Percentiles rank a stretch among this genome's conserved stretches.
Conservation (phyloP, 1,140 invertebrate genomes). For the Drosophila punjabiensis region DNA sequence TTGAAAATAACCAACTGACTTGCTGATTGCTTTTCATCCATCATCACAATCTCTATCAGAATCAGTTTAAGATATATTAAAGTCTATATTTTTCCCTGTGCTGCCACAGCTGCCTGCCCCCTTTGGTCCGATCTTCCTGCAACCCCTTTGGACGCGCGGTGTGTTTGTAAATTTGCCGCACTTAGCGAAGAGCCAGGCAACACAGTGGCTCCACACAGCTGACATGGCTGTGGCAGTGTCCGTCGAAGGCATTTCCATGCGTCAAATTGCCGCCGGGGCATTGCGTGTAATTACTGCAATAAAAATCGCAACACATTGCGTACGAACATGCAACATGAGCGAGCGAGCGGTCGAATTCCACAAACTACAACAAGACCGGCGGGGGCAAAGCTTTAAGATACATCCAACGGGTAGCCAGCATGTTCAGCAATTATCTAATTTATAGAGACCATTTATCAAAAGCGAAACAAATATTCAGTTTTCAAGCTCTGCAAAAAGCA, state of each 20-base stretch:
- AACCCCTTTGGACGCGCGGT: conserved; percentile 18
- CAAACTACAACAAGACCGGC: neutral
- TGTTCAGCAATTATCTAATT: conserved; percentile 76
- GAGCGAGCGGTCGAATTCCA: conserved; percentile 26
- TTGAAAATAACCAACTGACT: neutral
- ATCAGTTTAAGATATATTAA: neutral
- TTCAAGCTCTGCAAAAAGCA: conserved; percentile 34
- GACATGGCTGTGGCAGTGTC: conserved; percentile 51
- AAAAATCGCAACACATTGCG: conserved; percentile 83
- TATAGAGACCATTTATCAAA: conserved; percentile 78
- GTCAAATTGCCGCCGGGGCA: conserved; percentile 78
- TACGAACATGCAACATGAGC: conserved; percentile 73
- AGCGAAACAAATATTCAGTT: conserved; percentile 74
- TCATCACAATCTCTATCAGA: no score
- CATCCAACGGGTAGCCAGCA: conserved; percentile 18
- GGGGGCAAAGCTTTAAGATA: conserved; percentile 23
- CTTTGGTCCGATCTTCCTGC: conserved; percentile 3
- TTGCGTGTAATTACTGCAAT: conserved; percentile 82
- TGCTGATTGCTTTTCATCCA: neutral
- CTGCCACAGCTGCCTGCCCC: neutral
- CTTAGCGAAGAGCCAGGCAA: conserved; percentile 39
- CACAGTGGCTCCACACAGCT: conserved; percentile 32
- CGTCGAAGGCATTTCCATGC: conserved; percentile 79
- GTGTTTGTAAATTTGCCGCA: conserved; percentile 71
- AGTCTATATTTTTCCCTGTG: neutral